phyloP scores from a whole-genome alignment of 2,888 invertebrate species.

The Amitus sp. region DNA sequence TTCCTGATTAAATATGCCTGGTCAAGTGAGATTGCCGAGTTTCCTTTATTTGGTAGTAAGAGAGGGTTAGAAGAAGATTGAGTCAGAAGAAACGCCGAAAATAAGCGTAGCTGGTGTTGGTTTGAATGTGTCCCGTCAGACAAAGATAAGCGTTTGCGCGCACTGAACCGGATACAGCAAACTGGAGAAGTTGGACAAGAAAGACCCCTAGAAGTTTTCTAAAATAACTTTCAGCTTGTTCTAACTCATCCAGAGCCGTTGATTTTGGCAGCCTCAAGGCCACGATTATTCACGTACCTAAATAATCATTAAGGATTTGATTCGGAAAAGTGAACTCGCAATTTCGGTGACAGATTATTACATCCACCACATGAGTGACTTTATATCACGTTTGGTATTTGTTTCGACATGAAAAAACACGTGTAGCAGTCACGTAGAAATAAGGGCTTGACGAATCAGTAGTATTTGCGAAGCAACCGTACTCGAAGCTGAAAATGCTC shows the following conservation, averaged over 20 bases:
- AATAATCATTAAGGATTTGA: neutral
- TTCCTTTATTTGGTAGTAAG: neutral
- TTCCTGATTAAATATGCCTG: too few species aligned
- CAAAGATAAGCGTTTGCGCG: neutral
- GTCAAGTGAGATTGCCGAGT: too few species aligned
- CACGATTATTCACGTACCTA: too few species aligned
- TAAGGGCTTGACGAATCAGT: too few species aligned
- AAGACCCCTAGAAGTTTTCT: neutral
- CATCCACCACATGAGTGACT: too few species aligned
- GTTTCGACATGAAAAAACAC: too few species aligned
- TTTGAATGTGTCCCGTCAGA: neutral
- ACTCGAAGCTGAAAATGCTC: too few species aligned
- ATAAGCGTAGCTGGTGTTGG: neutral
- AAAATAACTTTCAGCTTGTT: neutral
- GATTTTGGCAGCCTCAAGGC: neutral
- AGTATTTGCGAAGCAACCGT: too few species aligned
- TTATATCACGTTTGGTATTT: too few species aligned
- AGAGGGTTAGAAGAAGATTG: neutral
- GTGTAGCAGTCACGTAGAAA: too few species aligned
- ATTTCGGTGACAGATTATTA: too few species aligned
- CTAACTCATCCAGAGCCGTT: neutral
- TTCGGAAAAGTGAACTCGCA: too few species aligned
- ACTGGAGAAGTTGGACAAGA: neutral
- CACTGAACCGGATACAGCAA: constrained; percentile 4
- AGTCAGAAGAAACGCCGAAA: neutral